phyloP scores from a whole-genome alignment of 2,888 invertebrate species.

The Sicus ferrugineus region DNA sequence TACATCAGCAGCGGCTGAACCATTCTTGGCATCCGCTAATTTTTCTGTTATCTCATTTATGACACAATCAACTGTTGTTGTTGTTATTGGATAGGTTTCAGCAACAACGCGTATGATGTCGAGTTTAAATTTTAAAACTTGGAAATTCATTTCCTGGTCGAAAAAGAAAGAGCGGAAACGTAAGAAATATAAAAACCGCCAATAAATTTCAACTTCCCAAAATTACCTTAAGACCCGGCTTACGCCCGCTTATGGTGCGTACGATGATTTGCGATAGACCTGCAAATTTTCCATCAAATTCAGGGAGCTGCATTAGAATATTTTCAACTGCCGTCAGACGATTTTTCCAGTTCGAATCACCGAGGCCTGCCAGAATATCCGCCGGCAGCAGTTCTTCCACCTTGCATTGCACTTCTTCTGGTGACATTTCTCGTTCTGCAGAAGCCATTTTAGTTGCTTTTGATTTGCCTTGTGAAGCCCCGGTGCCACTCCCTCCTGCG shows the following conservation, averaged over 20 bases:
- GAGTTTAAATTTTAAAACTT: conserved; percentile 83
- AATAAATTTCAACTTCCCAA: conserved; percentile 36
- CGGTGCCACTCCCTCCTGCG: conserved; percentile 38
- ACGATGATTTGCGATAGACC: conserved; percentile 78
- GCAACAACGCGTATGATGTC: conserved; percentile 82
- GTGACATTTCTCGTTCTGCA: conserved; percentile 73
- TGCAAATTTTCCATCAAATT: conserved; percentile 71
- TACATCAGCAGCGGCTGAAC: conserved; percentile 70
- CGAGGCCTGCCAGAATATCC: conserved; percentile 73
- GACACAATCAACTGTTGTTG: conserved; percentile 77
- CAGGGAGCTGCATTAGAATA: conserved; percentile 70
- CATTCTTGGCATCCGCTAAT: conserved; percentile 84
- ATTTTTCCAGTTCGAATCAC: conserved; percentile 86
- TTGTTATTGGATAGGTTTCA: conserved; percentile 76
- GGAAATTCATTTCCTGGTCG: conserved; percentile 84
- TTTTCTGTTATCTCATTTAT: conserved; percentile 84
- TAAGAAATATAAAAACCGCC: conserved; percentile 44
- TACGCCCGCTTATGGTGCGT: conserved; percentile 76
- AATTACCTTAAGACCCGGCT: conserved; percentile 75
- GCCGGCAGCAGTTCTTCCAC: conserved; percentile 73
- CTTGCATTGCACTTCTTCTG: conserved; percentile 80
- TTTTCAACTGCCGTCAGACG: conserved; percentile 80
- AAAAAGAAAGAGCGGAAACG: not conserved
- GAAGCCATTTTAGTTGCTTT: conserved; percentile 59
- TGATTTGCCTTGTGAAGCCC: conserved; percentile 52